Base-by-base conservation (phyloP, 2,888 invertebrate species). In the Campoletis raptor region DNA sequence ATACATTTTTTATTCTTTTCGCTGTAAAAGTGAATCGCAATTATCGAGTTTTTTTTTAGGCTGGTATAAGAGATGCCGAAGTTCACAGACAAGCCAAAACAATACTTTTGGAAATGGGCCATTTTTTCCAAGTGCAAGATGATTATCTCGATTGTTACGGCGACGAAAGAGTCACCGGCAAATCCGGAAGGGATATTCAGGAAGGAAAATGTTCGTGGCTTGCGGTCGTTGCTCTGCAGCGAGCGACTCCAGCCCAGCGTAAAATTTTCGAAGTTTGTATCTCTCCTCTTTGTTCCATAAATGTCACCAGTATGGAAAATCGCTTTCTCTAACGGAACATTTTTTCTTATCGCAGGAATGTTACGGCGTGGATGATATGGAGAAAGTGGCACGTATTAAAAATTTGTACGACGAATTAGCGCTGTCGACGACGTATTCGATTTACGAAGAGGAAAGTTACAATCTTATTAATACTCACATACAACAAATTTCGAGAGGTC, bases 201-300 rank as follows among this genome's bases (percentile, higher is more conserved):
- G 98, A 99, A 90, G 99, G 99, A 48, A 99, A 99, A 95, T 99
- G 99, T 94, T 97, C 98, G 0, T 99, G 99, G 99, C 95, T 99
- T 48, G 96, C 98, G 1, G 98, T 99, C 0, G 97, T 98, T 0
- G 99, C 99, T 12, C 95, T 99, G 86, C 97, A 98, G 94, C 95
- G 97, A 80, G 97, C 97, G 0, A 96, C 96, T 69, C 95, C 96
- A 0, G 95, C 96, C 6, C 98, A 98, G 92, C 96, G 95, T 88
- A 95, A 96, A 91, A 95, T 97, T 42, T 96, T 98, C 95, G 95
- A 96, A 92, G 95, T 95, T 89, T 87, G 89, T 85, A 54, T 54
- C 3, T 37, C 9, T 18, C 15, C n/a, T 21, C 18, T 15, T 37
- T 36, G 6, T 64, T 66, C 77, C 40, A 69, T n/a, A 40, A 66